Percentiles rank a stretch among this genome's conserved stretches.
Conservation (phyloP, 2,888 invertebrate species). For the Acleris literana region DNA sequence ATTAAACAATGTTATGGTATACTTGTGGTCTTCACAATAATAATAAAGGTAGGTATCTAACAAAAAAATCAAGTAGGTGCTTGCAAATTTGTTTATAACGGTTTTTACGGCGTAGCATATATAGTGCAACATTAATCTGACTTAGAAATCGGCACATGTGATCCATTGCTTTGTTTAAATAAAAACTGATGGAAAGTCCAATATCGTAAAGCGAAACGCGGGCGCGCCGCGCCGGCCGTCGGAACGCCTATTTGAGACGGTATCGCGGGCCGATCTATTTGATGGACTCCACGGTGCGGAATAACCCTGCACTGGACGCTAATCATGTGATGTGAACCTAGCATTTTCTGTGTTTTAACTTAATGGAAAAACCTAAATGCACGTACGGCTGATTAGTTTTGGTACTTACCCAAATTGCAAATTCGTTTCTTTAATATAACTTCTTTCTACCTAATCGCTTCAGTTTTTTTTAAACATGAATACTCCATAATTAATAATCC, state of each 20-base stretch:
- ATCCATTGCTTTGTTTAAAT: conserved; percentile 52
- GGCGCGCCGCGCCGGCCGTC: conserved; percentile 46
- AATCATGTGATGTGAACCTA: conserved; percentile 67
- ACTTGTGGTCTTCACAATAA: no score
- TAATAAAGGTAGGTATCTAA: no score
- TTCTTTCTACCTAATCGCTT: neutral
- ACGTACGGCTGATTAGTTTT: conserved; percentile 24
- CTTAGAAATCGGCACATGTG: no score
- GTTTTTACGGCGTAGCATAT: no score
- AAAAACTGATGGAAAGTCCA: conserved; percentile 69
- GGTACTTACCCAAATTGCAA: conserved; percentile 15
- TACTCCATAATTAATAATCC: no score
- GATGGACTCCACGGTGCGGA: conserved; percentile 67
- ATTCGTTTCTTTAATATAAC: conserved; percentile 2
- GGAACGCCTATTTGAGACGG: conserved; percentile 63
- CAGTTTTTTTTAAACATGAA: no score
- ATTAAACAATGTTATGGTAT: no score
- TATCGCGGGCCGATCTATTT: conserved; percentile 77
- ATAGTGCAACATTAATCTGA: no score
- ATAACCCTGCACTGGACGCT: conserved; percentile 60
- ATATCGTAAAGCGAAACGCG: conserved; percentile 75
- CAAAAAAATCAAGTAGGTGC: no score
- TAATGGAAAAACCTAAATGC: conserved; percentile 47
- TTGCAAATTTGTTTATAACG: no score
- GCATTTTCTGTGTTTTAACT: conserved; percentile 48